These are phyloP conservation scores for Triops cancriformis DNA, from an alignment of 1,140 invertebrate genomes.

Conservation along the genomic window DNA sequence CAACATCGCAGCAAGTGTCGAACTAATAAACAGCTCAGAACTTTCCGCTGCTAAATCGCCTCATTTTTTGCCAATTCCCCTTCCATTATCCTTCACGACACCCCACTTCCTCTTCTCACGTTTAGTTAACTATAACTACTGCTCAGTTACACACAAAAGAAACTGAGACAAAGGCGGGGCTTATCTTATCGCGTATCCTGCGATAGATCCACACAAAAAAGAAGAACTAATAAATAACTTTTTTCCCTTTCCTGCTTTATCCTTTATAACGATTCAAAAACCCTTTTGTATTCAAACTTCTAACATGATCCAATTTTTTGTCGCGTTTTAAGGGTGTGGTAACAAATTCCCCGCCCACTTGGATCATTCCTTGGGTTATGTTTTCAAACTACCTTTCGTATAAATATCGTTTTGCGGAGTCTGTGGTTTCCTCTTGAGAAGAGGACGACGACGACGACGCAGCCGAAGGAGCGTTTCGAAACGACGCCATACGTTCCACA, in stretches of 20 bases:
- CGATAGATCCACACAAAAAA: neutral
- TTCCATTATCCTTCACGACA: neutral
- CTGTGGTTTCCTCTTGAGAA: constrained; percentile 9
- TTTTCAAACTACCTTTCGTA: neutral
- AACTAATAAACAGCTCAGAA: neutral
- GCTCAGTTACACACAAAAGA: neutral
- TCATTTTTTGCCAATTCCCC: neutral
- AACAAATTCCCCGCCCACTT: too few species aligned
- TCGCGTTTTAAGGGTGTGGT: too few species aligned
- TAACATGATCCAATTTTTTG: too few species aligned
- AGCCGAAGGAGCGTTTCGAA: neutral
- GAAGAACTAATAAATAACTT: neutral
- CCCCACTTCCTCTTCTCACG: neutral
- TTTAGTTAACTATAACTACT: neutral
- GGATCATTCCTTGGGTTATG: too few species aligned
- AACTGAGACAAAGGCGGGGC: neutral
- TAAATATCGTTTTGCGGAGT: neutral
- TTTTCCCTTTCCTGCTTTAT: neutral
- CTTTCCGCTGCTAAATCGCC: too few species aligned
- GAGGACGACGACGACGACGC: neutral
- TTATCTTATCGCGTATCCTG: neutral
- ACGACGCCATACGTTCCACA: neutral
- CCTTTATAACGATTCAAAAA: too few species aligned
- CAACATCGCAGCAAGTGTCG: constrained; percentile 14
- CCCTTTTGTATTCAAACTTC: too few species aligned